phyloP scores from a whole-genome alignment of 37 sponge, comb jelly and placozoan genomes.

The Spongilla lacustris region DNA sequence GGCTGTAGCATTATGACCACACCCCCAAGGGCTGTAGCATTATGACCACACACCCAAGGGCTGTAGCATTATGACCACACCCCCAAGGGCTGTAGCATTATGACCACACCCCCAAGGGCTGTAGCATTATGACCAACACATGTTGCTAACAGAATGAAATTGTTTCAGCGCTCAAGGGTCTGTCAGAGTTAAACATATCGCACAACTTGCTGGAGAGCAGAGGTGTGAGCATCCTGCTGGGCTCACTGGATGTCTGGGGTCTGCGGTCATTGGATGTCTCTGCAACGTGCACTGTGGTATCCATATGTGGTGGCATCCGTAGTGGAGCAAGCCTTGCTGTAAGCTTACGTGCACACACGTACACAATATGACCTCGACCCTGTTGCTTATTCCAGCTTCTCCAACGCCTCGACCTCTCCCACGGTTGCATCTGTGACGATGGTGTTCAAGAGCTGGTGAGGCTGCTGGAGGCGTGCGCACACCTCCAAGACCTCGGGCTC shows the following conservation, averaged over 20 bases:
- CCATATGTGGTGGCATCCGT: background rate
- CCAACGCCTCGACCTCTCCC: slow-evolving; percentile 27
- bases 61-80: too few species aligned
- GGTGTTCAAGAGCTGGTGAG: slow-evolving; percentile 15
- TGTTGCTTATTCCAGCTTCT: background rate
- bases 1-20: background rate
- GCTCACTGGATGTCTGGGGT: background rate
- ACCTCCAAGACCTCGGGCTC: slow-evolving; percentile 34
- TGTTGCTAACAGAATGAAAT: too few species aligned
- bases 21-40: too few species aligned
- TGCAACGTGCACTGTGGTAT: background rate
- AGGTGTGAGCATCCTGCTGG: background rate
- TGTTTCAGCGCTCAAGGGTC: background rate
- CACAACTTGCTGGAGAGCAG: background rate
- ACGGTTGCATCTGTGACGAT: slow-evolving; percentile 16
- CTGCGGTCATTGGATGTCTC: background rate
- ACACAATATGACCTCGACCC: background rate
- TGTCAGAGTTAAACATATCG: background rate
- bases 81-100: too few species aligned
- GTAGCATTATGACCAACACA: too few species aligned
- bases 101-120: too few species aligned
- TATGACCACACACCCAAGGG: too few species aligned
- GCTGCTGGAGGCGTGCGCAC: slow-evolving; percentile 9
- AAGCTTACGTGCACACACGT: background rate
- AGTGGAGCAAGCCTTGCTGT: background rate